Percentiles rank a stretch among this genome's conserved stretches.
Conservation (phyloP, 30 jellyfish, hydroid and myxozoan genomes). For the Aurelia coerulea region DNA sequence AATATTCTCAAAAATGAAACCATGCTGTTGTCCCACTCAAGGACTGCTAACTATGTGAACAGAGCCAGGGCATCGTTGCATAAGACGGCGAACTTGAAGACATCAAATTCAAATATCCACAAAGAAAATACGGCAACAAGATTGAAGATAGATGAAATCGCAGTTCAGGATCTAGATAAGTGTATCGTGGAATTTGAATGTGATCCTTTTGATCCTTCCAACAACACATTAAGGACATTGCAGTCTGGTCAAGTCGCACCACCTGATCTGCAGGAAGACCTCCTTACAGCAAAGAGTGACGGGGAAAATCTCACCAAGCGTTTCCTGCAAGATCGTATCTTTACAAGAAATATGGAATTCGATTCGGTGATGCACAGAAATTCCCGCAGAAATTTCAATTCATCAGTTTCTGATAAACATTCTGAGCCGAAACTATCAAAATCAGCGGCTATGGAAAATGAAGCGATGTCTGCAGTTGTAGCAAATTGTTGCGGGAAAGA, state of each 20-base stretch:
- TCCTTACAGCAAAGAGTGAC: conserved; percentile 36
- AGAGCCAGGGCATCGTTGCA: too few species aligned
- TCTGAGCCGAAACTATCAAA: conserved; percentile 49
- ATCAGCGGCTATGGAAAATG: conserved; percentile 57
- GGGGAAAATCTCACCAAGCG: conserved; percentile 42
- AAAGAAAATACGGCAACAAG: conserved; percentile 25
- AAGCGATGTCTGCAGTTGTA: conserved; percentile 59
- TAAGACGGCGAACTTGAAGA: too few species aligned
- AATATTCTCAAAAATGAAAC: too few species aligned
- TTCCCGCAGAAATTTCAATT: not conserved
- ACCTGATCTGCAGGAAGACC: conserved; percentile 47
- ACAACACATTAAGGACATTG: conserved; percentile 35
- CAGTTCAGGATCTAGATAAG: conserved; percentile 51
- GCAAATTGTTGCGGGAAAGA: conserved; percentile 49
- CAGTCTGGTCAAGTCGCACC: conserved; percentile 45
- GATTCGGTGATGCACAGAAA: too few species aligned
- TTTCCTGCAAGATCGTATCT: conserved; percentile 31
- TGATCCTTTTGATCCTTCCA: conserved; percentile 34
- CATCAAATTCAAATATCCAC: conserved; percentile 24
- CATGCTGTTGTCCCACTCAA: too few species aligned
- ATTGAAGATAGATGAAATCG: conserved; percentile 39
- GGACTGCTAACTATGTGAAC: too few species aligned
- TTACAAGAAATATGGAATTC: too few species aligned
- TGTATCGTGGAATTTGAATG: conserved; percentile 50
- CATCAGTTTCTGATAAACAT: conserved; percentile 32